A percentile compares a stretch with the other conserved stretches of the same genome.
phyloP scores from a whole-genome alignment of 2,888 invertebrate species.

The Steromphala cineraria region DNA sequence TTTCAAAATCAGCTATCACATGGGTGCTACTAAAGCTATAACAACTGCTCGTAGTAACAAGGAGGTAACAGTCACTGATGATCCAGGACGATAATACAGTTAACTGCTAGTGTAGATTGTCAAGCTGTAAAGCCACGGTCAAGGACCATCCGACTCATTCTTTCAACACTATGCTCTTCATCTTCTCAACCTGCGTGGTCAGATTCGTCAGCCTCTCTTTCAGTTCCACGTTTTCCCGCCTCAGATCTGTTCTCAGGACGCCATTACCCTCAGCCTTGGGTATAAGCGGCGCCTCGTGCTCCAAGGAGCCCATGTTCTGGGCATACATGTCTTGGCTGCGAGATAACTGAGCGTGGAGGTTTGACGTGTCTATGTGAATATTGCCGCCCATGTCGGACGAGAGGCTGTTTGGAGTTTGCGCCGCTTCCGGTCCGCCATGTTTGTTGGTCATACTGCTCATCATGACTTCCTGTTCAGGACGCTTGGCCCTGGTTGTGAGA shows the following conservation, averaged over 20 bases:
- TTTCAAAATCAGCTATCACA: no score
- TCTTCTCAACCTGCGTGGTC: constrained; percentile 46
- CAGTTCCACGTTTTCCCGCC: constrained; percentile 42
- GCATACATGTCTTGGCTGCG: constrained; percentile 12
- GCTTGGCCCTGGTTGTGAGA: constrained; percentile 15
- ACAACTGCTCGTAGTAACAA: no score
- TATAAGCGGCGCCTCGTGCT: background rate
- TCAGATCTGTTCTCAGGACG: background rate
- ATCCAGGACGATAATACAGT: no score
- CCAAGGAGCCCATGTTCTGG: background rate
- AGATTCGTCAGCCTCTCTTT: constrained; percentile 40
- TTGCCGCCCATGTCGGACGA: background rate
- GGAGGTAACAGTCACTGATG: no score
- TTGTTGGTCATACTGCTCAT: background rate
- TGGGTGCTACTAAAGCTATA: no score
- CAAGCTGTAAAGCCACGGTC: no score
- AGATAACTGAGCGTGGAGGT: constrained; percentile 20
- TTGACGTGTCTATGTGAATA: constrained; percentile 10
- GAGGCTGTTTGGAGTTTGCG: constrained; percentile 21
- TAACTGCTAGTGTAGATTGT: no score
- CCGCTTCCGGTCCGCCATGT: constrained; percentile 23
- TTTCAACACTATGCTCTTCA: constrained; percentile 37
- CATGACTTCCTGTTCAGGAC: constrained; percentile 16
- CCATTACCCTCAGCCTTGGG: background rate
- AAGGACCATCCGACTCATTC: background rate